A percentile compares a stretch with the other conserved stretches of the same genome.
Evolutionary conservation across 2,113 vertebrate species (phyloP).

Genomic region (Leucopsar rothschildi): DNA sequence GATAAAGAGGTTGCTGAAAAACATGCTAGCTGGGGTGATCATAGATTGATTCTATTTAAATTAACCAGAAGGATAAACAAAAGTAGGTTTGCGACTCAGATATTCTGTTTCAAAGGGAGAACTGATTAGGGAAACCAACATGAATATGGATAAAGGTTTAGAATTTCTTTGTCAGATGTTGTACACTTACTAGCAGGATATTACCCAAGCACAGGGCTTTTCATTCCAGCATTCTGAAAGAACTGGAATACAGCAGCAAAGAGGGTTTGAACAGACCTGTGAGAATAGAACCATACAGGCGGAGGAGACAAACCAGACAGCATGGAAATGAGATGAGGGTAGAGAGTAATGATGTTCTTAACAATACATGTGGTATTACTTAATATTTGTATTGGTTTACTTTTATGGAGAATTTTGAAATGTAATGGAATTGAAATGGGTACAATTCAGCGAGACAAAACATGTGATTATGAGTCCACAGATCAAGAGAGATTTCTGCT

Average conservation of each 20-base stretch:
- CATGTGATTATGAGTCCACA: not conserved
- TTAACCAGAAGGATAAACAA: constrained; percentile 14
- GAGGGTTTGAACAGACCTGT: not conserved
- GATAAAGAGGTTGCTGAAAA: constrained; percentile 5
- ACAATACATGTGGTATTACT: not conserved
- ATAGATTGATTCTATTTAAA: constrained; percentile 16
- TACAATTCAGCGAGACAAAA: not conserved
- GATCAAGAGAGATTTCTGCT: not conserved
- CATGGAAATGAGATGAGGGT: not conserved
- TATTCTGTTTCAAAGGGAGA: constrained; percentile 25
- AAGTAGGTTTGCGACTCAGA: not conserved
- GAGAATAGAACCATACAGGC: not conserved
- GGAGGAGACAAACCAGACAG: not conserved
- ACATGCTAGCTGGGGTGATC: not conserved
- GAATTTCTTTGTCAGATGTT: not conserved
- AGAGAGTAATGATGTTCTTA: not conserved
- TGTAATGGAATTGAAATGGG: not conserved
- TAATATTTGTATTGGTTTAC: not conserved
- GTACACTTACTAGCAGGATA: not conserved
- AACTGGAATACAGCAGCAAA: not conserved
- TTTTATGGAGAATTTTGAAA: not conserved
- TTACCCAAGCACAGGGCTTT: not conserved
- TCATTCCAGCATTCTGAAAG: not conserved
- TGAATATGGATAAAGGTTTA: not conserved
- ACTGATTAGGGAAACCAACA: not conserved